Evolutionary conservation across 1,140 invertebrate species (phyloP).

Genomic region (Hypsibius dujardini): DNA sequence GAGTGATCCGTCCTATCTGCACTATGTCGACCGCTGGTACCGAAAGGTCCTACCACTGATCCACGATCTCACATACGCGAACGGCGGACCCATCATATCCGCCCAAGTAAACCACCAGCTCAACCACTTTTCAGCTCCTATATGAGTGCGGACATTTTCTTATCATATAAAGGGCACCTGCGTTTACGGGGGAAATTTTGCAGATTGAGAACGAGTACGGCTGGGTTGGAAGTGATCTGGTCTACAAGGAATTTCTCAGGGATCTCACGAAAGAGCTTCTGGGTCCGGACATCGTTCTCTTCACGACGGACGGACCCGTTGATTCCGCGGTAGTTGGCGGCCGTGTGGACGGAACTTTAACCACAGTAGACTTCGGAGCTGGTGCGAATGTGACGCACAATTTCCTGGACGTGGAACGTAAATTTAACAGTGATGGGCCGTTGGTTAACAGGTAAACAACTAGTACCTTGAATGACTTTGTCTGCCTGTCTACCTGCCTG

Average conservation of each 20-base stretch:
- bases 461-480: too few species aligned
- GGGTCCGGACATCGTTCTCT: constrained; percentile 49
- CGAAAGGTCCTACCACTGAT: constrained; percentile 40
- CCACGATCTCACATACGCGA: constrained; percentile 44
- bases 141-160: too few species aligned
- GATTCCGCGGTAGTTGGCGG: constrained; percentile 42
- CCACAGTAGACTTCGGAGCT: constrained; percentile 34
- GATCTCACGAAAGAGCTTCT: constrained; percentile 19
- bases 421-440: constrained; percentile 27
- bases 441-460: neutral
- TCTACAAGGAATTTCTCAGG: constrained; percentile 21
- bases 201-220: constrained; percentile 87
- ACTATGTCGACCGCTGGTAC: constrained; percentile 45
- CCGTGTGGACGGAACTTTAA: constrained; percentile 43
- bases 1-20: constrained; percentile 34
- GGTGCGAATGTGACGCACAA: constrained; percentile 29
- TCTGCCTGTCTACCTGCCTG: too few species aligned
- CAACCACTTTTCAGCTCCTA: too few species aligned
- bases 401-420: constrained; percentile 38
- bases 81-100: constrained; percentile 62
- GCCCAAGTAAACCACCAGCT: constrained; percentile 52
- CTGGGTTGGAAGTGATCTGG: constrained; percentile 22
- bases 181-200: too few species aligned
- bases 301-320: constrained; percentile 54
- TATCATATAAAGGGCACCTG: too few species aligned